Evolutionary conservation across 2,888 invertebrate species (phyloP).

Genomic region (Vanessa cardui): DNA sequence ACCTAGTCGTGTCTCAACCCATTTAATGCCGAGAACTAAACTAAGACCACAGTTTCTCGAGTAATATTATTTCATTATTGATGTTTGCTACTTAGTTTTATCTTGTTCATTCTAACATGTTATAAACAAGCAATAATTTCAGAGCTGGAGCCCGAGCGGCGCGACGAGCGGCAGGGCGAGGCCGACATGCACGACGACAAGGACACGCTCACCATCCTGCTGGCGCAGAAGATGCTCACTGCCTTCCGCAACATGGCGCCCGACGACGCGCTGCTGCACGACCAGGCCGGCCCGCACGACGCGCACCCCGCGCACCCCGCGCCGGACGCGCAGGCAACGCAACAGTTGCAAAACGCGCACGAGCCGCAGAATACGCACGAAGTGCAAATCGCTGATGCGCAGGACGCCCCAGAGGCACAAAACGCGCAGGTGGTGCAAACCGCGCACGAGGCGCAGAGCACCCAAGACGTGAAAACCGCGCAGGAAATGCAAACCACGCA

Average conservation of each 20-base stretch:
- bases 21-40: too few species aligned
- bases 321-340: conserved; percentile 22
- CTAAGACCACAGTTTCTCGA: too few species aligned
- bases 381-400: too few species aligned
- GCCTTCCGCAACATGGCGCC: conserved; percentile 68
- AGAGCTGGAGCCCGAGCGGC: conserved; percentile 14
- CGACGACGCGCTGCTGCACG: conserved; percentile 27
- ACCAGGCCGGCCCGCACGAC: conserved; percentile 26
- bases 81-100: too few species aligned
- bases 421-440: neutral
- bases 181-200: conserved; percentile 31
- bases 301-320: conserved; percentile 10
- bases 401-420: neutral
- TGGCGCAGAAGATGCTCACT: conserved; percentile 67
- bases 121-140: neutral
- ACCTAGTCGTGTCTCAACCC: conserved; percentile 22
- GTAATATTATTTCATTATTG: too few species aligned
- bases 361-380: neutral
- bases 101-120: too few species aligned
- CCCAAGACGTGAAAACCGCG: neutral
- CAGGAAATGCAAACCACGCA: neutral
- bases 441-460: neutral
- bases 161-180: conserved; percentile 30
- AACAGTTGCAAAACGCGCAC: neutral
- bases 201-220: conserved; percentile 44